Percentiles rank a stretch among this genome's conserved stretches.
Evolutionary conservation across 2,113 vertebrate species (phyloP).

Genomic region (Emydocephalus ijimae): DNA sequence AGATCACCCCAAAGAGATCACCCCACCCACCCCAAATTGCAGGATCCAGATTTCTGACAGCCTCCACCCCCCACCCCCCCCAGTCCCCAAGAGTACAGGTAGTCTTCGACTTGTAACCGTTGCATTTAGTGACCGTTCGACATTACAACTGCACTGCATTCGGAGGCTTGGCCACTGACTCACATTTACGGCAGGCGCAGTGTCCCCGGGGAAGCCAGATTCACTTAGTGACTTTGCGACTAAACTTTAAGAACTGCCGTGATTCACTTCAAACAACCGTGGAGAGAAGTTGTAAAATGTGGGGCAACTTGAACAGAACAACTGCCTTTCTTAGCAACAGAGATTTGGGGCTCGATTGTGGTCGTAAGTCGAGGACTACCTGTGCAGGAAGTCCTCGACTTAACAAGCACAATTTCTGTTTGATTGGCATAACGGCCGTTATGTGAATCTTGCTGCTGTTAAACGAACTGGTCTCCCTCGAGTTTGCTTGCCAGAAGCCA

Average conservation of each 20-base stretch:
- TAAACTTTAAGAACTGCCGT: neutral
- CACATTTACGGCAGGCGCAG: neutral
- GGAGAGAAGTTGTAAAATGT: neutral
- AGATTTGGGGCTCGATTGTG: neutral
- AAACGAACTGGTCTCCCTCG: neutral
- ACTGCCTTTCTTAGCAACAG: neutral
- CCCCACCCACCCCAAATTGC: neutral
- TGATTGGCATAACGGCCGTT: too few relatives aligned
- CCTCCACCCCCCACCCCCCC: neutral
- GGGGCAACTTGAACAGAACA: too few relatives aligned
- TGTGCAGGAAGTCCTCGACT: too few relatives aligned
- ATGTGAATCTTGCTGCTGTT: neutral
- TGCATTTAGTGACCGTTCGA: neutral
- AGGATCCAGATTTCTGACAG: neutral
- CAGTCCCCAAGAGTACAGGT: neutral
- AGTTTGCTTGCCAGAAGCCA: neutral
- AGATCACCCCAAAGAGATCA: neutral
- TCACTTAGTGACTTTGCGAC: neutral
- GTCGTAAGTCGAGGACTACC: too few relatives aligned
- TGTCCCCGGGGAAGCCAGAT: neutral
- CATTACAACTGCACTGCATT: neutral
- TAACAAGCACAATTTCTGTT: neutral
- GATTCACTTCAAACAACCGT: neutral
- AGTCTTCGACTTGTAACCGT: neutral
- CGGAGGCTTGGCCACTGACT: neutral